A percentile compares a stretch with the other conserved stretches of the same genome.
Evolutionary conservation across 2,888 invertebrate species (phyloP).

Genomic region (Dromius quadrimaculatus): DNA sequence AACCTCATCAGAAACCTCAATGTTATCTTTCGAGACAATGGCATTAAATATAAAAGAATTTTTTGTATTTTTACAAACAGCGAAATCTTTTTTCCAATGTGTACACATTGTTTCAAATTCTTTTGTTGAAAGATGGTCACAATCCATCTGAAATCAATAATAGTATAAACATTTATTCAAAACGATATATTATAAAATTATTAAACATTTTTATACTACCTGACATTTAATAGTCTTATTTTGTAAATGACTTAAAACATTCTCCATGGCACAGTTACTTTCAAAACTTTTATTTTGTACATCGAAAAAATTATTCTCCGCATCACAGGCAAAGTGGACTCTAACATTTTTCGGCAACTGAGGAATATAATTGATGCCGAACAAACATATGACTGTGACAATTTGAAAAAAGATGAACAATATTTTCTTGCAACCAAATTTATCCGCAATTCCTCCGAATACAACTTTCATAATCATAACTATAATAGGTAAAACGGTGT

Average conservation of each 20-base stretch:
- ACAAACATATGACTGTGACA: slow-evolving; percentile 77
- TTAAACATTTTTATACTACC: too few relatives aligned
- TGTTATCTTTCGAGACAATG: slow-evolving; percentile 34
- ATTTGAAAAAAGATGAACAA: slow-evolving; percentile 81
- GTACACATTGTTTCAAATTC: slow-evolving; percentile 50
- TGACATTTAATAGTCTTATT: slow-evolving; percentile 45
- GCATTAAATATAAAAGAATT: slow-evolving; percentile 45
- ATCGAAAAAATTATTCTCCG: slow-evolving; percentile 70
- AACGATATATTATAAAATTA: too few relatives aligned
- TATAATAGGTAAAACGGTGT: slow-evolving; percentile 81
- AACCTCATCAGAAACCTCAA: slow-evolving; percentile 22
- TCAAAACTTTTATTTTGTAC: slow-evolving; percentile 63
- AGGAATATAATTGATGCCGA: slow-evolving; percentile 80
- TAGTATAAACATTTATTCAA: too few relatives aligned
- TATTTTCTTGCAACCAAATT: slow-evolving; percentile 78
- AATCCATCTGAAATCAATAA: slow-evolving; percentile 13
- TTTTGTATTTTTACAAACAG: slow-evolving; percentile 44
- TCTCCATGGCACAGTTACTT: slow-evolving; percentile 66
- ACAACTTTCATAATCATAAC: slow-evolving; percentile 85
- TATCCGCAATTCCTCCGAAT: slow-evolving; percentile 86
- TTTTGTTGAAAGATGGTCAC: background rate
- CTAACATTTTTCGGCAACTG: slow-evolving; percentile 68
- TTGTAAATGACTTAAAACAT: slow-evolving; percentile 59
- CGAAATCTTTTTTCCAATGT: slow-evolving; percentile 49
- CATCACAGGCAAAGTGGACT: slow-evolving; percentile 74